Evolutionary conservation across 2,797 vertebrate species (phyloP), one percentile per base, ranked within the genome.

Genomic region (Catamblyrhynchus diadema): DNA sequence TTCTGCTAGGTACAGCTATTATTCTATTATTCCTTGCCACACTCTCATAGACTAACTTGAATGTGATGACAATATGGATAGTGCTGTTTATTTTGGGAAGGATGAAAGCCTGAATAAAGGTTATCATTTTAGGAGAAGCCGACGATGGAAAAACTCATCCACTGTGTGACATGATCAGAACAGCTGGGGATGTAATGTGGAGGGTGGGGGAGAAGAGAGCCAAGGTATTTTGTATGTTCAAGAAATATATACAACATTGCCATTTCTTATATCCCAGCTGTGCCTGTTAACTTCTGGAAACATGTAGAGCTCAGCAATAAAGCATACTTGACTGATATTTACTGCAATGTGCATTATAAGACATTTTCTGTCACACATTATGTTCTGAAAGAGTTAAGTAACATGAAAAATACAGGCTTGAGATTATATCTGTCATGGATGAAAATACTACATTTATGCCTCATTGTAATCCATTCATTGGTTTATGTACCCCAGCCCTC

Each of bases 331-430:
- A 90, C 88, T 90, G 91, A 94, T 96, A 92, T 95, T 93, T 93
- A 95, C 88, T 94, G 92, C 75, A 88, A 66, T 51, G 70, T 93
- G 83, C 62, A 66, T 90, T 53, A 61, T 77, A 95, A 95, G 84
- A 82, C 86, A 59, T 82, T 88, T 92, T 96, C 81, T 95, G 79
- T 95, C 95, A 95, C 90, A 97, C 59, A 93, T 95, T 95, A 82
- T 56, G 81, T 89, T 77, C 84, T 80, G 86, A 97, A 97, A 97
- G 79, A 97, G 91, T 97, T 95, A 98, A 95, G 85, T 86, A 96
- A 96, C 85, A 95, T 85, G 74, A 93, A 95, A 82, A 88, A 88
- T 66, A 81, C 91, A 86, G 89, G 69, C 88, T 75, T 10, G 5
- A 79, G 84, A 96, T 96, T 96, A 96, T 94, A 92, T 96, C 90